Evolutionary conservation across 1,140 invertebrate genomes (phyloP).

Genomic region (Pseudomyrmex dendroicus): DNA sequence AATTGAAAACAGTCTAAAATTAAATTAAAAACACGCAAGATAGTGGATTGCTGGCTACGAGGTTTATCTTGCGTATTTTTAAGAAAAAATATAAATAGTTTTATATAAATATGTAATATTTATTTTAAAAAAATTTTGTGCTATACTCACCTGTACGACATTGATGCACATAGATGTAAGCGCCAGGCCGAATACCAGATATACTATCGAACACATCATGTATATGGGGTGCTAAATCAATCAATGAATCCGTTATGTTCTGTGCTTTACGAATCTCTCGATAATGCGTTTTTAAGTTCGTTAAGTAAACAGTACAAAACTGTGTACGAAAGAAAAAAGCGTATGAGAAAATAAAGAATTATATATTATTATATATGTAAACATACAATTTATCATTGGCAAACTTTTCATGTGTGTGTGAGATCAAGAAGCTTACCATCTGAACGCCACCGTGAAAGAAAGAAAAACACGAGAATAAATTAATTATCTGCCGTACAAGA

Average conservation of each 20-base stretch:
- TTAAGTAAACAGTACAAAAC: slow-evolving; percentile 45
- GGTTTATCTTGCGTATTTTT: too few relatives aligned
- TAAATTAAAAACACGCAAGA: too few relatives aligned
- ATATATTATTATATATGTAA: slow-evolving; percentile 54
- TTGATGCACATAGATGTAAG: slow-evolving; percentile 99
- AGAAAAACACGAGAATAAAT: slow-evolving; percentile 64
- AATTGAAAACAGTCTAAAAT: too few relatives aligned
- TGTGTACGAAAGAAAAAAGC: slow-evolving; percentile 44
- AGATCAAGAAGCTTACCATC: slow-evolving; percentile 80
- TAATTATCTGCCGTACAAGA: slow-evolving; percentile 51
- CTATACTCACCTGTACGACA: slow-evolving; percentile 92
- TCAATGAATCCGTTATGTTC: slow-evolving; percentile 67
- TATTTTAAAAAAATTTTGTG: background rate
- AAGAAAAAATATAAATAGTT: too few relatives aligned
- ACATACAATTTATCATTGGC: background rate
- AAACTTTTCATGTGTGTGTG: slow-evolving; percentile 3
- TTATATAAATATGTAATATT: background rate
- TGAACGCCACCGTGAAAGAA: slow-evolving; percentile 81
- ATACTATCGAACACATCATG: slow-evolving; percentile 97
- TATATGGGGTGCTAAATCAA: slow-evolving; percentile 91
- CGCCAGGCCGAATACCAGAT: slow-evolving; percentile 96
- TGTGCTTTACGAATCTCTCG: slow-evolving; percentile 17
- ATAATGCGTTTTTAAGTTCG: slow-evolving; percentile 17
- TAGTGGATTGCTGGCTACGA: too few relatives aligned
- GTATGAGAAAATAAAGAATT: slow-evolving; percentile 57